A percentile compares a stretch with the other conserved stretches of the same genome.
phyloP scores from a whole-genome alignment of 2,797 vertebrate genomes.

The Notamacropus eugenii region DNA sequence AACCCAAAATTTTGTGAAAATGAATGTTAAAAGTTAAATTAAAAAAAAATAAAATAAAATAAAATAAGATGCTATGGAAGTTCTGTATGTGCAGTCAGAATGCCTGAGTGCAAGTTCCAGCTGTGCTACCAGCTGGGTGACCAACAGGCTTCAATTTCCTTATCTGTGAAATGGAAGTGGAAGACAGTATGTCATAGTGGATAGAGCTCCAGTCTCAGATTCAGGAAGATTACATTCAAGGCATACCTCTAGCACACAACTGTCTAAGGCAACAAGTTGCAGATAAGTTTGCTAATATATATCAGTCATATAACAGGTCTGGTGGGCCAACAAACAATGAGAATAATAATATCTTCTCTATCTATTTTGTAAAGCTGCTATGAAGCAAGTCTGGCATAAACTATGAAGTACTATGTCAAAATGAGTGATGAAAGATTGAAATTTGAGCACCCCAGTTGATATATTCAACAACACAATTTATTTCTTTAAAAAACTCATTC shows the following conservation, averaged over 20 bases:
- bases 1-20: too few species aligned
- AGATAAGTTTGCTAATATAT: neutral
- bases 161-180: neutral
- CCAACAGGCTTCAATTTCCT: neutral
- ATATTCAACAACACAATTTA: slow-evolving; percentile 16
- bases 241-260: neutral
- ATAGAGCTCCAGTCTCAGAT: neutral
- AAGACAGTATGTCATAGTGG: neutral
- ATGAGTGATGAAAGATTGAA: neutral
- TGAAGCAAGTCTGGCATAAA: neutral
- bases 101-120: neutral
- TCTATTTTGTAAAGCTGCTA: neutral
- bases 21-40: too few species aligned
- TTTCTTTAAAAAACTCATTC: slow-evolving; percentile 8
- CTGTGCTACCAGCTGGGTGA: neutral
- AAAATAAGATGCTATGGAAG: neutral
- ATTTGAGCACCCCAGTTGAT: neutral
- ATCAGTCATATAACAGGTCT: neutral
- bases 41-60: too few species aligned
- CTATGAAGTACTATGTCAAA: neutral
- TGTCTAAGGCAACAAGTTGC: neutral
- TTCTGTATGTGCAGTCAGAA: neutral
- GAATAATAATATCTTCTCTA: neutral
- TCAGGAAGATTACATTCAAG: neutral
- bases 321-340: neutral